Evolutionary conservation across 2,113 vertebrate genomes (phyloP).

Genomic region (Danio rerio): GRCz12tu NC_133186.1:33636001-33636500

Average conservation of each 20-base stretch:
- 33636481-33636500: neutral
- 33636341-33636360: conserved; percentile 13
- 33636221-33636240: neutral
- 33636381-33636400: conserved; percentile 18
- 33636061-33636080: conserved; percentile 82
- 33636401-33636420: neutral
- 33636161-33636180: neutral
- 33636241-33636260: neutral
- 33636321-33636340: neutral
- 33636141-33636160: neutral
- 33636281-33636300: conserved; percentile 25
- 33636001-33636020: conserved; percentile 88
- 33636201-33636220: neutral
- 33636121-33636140: conserved; percentile 57
- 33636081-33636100: conserved; percentile 86
- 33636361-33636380: conserved; percentile 15
- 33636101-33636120: conserved; percentile 87
- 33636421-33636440: conserved; percentile 31
- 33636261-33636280: neutral
- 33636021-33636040: conserved; percentile 85
- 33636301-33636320: conserved; percentile 30
- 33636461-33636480: conserved; percentile 28
- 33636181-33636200: neutral
- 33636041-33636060: conserved; percentile 85
- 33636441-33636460: conserved; percentile 17